Evolutionary conservation across 2,113 vertebrate genomes (phyloP), one percentile per base, ranked within the genome.

Genomic region (Rhizomys pruinosus): DNA sequence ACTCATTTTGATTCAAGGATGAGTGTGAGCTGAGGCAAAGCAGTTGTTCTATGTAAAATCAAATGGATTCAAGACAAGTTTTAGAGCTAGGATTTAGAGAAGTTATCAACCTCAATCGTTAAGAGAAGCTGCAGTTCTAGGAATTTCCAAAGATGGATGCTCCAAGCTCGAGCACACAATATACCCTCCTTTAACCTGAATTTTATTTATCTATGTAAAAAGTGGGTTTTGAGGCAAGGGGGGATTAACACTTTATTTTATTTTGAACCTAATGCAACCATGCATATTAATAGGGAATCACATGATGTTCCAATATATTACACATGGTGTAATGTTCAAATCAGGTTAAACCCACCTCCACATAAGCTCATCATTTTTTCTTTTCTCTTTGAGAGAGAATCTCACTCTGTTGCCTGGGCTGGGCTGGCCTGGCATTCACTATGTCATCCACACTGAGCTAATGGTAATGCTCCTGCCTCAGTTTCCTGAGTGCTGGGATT

Each of bases 1-100:
- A 74, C 74, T 73, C 34, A 20, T 93, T 93, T 93, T 74, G 32
- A 55, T 69, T 96, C 61, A 94, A 25, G 78, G 44, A 6, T 78
- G 64, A 37, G 5, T 90, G 32, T 84, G 55, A 92, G 44, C 12
- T 72, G 57, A 90, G 39, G 55, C 19, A 68, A 39, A 90, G 15
- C 19, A 82, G 20, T 89, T 89, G 11, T 78, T 80, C 39, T 66
- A 17, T 1, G 3, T 66, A 32, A 93, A 87, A 79, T 71, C 73
- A 95, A 92, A 79, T 63, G 3, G 10, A 34, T 89, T 87, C 72
- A 92, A 93, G 44, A 81, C 10, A 86, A 61, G 13, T n/a, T 73
- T 87, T 69, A 85, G 79, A 73, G 52, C 72, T 55, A 79, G 5
- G 74, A 37, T 89, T 73, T 91, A 72, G 63, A 72, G 71, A 77